Percentiles rank a stretch among this genome's conserved stretches.
Evolutionary conservation across 2,113 vertebrate genomes (phyloP).

Genomic region (Paracanthobrama guichenoti): DNA sequence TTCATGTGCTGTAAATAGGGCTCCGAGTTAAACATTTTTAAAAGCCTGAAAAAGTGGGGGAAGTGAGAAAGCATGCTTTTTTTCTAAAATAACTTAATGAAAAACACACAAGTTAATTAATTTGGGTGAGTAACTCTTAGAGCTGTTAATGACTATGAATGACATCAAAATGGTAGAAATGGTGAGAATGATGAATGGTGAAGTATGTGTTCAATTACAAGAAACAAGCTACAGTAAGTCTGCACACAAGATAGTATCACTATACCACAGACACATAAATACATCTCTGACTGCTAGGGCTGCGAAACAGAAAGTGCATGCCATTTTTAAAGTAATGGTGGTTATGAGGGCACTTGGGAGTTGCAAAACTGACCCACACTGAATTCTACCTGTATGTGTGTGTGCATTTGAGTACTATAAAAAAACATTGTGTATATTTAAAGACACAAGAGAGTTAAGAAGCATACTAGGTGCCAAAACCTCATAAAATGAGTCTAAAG

Average conservation of each 20-base stretch:
- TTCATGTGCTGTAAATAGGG: constrained; percentile 48
- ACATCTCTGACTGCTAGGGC: neutral
- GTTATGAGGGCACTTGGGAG: constrained; percentile 32
- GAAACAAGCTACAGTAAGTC: neutral
- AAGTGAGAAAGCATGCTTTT: neutral
- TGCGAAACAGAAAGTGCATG: neutral
- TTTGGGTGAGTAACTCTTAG: neutral
- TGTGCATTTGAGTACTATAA: neutral
- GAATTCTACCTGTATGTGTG: neutral
- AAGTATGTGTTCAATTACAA: neutral
- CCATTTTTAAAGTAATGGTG: constrained; percentile 22
- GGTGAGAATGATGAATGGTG: neutral
- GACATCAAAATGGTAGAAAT: neutral
- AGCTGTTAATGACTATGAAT: neutral
- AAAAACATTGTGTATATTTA: neutral
- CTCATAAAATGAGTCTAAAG: constrained; percentile 22
- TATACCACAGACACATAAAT: constrained; percentile 20
- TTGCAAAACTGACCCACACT: neutral
- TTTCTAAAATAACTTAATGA: neutral
- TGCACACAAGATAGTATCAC: constrained; percentile 32
- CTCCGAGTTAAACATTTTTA: constrained; percentile 50
- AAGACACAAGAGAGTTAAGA: constrained; percentile 17
- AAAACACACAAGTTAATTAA: neutral
- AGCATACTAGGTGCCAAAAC: constrained; percentile 4
- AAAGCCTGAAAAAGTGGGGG: neutral